Conservation (phyloP, 2,888 invertebrate species). For the Lycaena phlaeas region DNA sequence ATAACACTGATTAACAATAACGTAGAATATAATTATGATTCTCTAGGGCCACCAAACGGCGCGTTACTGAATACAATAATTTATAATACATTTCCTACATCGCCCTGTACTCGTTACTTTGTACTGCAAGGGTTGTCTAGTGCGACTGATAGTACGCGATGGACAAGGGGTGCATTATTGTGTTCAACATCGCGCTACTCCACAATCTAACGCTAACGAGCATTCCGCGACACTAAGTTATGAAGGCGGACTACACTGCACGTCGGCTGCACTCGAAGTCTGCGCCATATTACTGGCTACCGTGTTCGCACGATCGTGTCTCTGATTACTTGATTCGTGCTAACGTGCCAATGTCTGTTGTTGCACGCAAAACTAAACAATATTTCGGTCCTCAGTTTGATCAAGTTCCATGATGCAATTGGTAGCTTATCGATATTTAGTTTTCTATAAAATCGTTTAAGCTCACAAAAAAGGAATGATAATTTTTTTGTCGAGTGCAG, state of each 20-base stretch:
- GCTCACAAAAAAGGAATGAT: too few relatives aligned
- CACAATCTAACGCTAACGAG: slow-evolving; percentile 61
- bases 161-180: slow-evolving; percentile 25
- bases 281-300: too few relatives aligned
- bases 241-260: slow-evolving; percentile 60
- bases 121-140: background rate
- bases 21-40: slow-evolving; percentile 52
- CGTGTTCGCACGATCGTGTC: too few relatives aligned
- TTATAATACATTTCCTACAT: slow-evolving; percentile 13
- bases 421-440: too few relatives aligned
- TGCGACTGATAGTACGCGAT: background rate
- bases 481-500: slow-evolving; percentile 36
- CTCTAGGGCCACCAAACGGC: slow-evolving; percentile 56
- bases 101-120: slow-evolving; percentile 12
- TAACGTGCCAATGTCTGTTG: too few relatives aligned
- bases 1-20: slow-evolving; percentile 71
- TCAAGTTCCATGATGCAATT: too few relatives aligned
- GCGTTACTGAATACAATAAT: slow-evolving; percentile 48
- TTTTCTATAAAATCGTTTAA: too few relatives aligned
- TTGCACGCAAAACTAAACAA: too few relatives aligned
- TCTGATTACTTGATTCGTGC: too few relatives aligned
- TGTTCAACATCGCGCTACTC: slow-evolving; percentile 43
- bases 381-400: too few relatives aligned
- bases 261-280: slow-evolving; percentile 38
- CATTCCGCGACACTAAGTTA: slow-evolving; percentile 59